These are phyloP conservation scores for Pharmacophagus antenor DNA, from an alignment of 2,888 invertebrate species.

Conservation along the genomic window DNA sequence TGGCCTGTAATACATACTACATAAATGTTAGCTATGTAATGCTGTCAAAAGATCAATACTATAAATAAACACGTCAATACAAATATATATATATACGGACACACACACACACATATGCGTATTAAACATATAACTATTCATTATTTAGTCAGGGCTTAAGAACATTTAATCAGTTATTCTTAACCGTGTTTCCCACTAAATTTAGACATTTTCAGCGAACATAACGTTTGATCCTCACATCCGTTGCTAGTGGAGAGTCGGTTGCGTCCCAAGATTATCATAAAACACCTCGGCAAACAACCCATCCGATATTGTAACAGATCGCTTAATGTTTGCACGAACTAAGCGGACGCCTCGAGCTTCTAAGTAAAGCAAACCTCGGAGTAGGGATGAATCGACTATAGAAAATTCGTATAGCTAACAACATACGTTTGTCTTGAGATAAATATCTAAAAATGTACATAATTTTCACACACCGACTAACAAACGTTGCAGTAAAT, in stretches of 20 bases:
- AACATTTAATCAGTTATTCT: not conserved
- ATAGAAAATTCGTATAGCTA: constrained; percentile 16
- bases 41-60: no score
- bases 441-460: not conserved
- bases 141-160: not conserved
- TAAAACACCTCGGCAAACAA: constrained; percentile 45
- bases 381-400: constrained; percentile 27
- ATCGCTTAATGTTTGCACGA: constrained; percentile 49
- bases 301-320: constrained; percentile 50
- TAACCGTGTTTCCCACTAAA: not conserved
- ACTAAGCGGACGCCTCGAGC: constrained; percentile 41
- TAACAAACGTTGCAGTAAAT: no score
- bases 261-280: constrained; percentile 43
- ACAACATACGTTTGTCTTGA: constrained; percentile 17
- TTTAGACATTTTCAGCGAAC: constrained; percentile 7
- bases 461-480: not conserved
- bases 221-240: constrained; percentile 28
- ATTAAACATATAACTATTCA: not conserved
- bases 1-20: no score
- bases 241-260: constrained; percentile 29
- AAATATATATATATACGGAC: no score
- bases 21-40: no score
- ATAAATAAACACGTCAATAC: no score
- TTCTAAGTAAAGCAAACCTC: constrained; percentile 32
- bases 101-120: no score